phyloP scores from a whole-genome alignment of 2,797 vertebrate species.

The Protonibea diacanthus region DNA sequence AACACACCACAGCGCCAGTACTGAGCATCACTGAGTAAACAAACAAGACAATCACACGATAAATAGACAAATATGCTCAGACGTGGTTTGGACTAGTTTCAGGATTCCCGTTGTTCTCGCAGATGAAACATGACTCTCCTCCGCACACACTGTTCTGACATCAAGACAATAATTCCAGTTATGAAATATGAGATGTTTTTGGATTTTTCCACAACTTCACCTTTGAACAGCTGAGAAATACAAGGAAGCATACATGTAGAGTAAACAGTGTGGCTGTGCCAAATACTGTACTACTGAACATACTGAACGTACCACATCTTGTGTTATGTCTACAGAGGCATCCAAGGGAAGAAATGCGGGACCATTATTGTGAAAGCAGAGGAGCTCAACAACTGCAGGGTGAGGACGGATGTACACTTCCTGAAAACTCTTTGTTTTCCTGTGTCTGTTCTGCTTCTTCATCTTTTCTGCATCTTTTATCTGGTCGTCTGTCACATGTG shows the following conservation, averaged over 20 bases:
- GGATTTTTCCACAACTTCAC: not conserved
- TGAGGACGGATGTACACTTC: slow-evolving; percentile 76
- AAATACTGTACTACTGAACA: not conserved
- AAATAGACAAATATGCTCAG: not conserved
- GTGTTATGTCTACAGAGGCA: slow-evolving; percentile 85
- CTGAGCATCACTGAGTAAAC: not conserved
- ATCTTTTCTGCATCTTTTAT: slow-evolving; percentile 1
- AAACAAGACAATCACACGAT: not conserved
- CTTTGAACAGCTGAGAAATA: not conserved
- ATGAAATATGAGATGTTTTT: not conserved
- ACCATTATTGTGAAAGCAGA: slow-evolving; percentile 95
- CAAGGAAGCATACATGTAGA: not conserved
- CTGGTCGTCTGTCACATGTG: not conserved
- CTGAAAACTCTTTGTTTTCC: not conserved
- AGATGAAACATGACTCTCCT: not conserved
- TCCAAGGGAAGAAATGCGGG: slow-evolving; percentile 94
- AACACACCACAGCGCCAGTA: not conserved
- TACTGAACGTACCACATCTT: not conserved
- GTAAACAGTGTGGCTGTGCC: not conserved
- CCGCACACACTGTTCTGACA: not conserved
- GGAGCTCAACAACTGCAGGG: slow-evolving; percentile 95
- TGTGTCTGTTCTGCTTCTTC: not conserved
- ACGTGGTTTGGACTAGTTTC: not conserved
- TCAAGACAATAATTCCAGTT: not conserved
- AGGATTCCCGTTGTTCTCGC: not conserved